Conservation (phyloP, 2,113 vertebrate species). For the Apteryx owenii region DNA sequence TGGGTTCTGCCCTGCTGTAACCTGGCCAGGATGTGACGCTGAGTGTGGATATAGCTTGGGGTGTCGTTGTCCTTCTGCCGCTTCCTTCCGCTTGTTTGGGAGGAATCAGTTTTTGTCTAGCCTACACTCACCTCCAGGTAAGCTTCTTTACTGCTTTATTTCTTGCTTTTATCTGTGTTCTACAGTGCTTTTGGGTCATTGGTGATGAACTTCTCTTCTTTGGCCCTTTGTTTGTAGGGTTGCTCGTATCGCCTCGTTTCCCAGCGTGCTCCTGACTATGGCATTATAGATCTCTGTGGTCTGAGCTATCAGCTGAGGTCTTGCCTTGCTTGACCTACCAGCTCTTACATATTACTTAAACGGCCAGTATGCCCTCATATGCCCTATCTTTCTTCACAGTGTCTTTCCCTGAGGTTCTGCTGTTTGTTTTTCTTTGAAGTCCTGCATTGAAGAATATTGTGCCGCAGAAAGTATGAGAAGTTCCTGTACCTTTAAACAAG, state of each 20-base stretch:
- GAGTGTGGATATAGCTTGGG: fast-evolving
- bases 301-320: background rate
- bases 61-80: background rate
- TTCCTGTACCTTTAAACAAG: background rate
- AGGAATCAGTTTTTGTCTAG: background rate
- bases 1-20: background rate
- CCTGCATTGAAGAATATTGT: background rate
- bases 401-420: background rate
- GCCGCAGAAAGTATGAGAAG: background rate
- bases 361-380: background rate
- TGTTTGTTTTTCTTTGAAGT: background rate
- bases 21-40: fast-evolving
- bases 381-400: background rate
- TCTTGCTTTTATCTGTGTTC: background rate
- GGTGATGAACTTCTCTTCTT: background rate
- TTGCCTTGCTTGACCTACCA: background rate
- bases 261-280: background rate
- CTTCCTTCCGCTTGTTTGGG: background rate
- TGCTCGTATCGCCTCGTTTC: background rate
- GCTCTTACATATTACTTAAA: background rate
- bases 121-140: background rate
- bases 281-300: background rate
- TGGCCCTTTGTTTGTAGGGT: background rate
- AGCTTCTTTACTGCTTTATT: background rate
- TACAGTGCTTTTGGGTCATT: too few species aligned